Evolutionary conservation across 2,113 vertebrate species (phyloP), one percentile per base, ranked within the genome.

Genomic region (Nerophis ophidion): DNA sequence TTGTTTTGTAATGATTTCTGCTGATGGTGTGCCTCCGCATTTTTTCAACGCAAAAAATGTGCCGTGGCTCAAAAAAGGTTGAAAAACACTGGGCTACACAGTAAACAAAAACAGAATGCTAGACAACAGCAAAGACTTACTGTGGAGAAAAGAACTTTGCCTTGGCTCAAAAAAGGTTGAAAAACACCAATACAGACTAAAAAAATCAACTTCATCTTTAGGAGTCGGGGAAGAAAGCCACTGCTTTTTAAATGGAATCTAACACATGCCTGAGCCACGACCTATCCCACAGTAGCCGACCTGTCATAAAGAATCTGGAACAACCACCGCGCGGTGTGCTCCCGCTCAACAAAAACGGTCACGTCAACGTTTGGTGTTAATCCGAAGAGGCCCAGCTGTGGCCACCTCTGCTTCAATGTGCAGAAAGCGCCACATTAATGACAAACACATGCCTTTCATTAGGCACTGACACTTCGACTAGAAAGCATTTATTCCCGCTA

Each of bases 391-490:
- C 58, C 59, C 66, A 63, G 65, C 67, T 62, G 70, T 66, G 54
- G 61, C 71, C 63, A 61, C 70, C 65, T 71, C 46, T 4, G 10
- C 17, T 7, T 58, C 16, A 50, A 51, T 7, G 63, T 54, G 44
- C 1, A 0, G 55, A 59, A 72, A 68, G 51, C 36, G 73, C 66
- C 61, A 68, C 60, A 46, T 68, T 81, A 79, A 81, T 64, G 73
- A 72, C 65, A 50, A 49, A 72, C 83, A 79, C 51, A 68, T 83
- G 81, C 71, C 62, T 81, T 75, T 72, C 70, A 72, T 85, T 84
- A 81, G 54, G 46, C 45, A n/a, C 61, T 76, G 63, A 73, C 83
- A 77, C 68, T 81, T 75, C 63, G 81, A 80, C 75, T 47, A 11
- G 9, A 60, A 68, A 71, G 61, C 59, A 59, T 71, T 70, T 26